Conservation (phyloP, 2,888 invertebrate genomes). For the Pollenia angustigena region DNA sequence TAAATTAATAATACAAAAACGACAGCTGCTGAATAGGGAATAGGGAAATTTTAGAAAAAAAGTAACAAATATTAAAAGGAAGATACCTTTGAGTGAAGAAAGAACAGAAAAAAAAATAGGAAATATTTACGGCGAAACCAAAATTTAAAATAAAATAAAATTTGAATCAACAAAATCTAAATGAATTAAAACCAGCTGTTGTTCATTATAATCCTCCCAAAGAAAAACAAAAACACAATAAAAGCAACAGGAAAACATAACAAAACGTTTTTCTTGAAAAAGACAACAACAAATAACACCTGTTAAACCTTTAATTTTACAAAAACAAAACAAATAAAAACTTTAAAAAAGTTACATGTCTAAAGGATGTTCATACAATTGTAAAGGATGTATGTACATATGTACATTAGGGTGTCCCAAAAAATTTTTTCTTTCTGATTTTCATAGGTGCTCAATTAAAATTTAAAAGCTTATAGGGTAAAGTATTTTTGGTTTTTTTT, state of each 20-base stretch:
- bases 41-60: background rate
- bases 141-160: conserved; percentile 8
- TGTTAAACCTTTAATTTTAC: conserved; percentile 23
- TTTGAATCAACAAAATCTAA: background rate
- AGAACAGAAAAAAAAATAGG: background rate
- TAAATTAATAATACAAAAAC: background rate
- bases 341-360: background rate
- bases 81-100: background rate
- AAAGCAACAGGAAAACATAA: conserved; percentile 27
- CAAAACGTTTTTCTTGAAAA: background rate
- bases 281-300: conserved; percentile 50
- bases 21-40: background rate
- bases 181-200: conserved; percentile 45
- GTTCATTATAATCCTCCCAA: background rate
- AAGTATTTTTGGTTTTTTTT: too few species aligned
- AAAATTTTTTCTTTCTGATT: too few species aligned
- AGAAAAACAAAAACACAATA: conserved; percentile 16
- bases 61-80: background rate
- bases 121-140: conserved; percentile 14
- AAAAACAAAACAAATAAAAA: background rate
- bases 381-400: too few species aligned
- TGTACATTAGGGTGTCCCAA: too few species aligned
- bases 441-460: too few species aligned
- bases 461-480: too few species aligned
- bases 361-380: background rate